phyloP scores from a whole-genome alignment of 2,113 vertebrate species.

The Regulus satrapa region DNA sequence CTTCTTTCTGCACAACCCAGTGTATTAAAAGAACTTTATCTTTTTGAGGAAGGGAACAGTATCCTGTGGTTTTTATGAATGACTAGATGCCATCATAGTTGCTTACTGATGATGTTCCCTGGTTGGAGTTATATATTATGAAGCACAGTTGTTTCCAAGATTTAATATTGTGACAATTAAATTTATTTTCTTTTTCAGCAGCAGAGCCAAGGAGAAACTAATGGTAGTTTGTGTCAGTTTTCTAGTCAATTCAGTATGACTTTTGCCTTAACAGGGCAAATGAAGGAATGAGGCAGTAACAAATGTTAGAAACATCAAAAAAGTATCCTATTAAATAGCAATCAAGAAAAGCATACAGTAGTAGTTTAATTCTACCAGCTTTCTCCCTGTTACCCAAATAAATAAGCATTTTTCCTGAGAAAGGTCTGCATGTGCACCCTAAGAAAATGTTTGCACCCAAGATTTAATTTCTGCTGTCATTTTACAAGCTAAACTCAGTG shows the following conservation, averaged over 20 bases:
- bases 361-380: not conserved
- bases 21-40: conserved; percentile 37
- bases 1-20: not conserved
- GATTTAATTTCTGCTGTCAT: not conserved
- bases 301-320: not conserved
- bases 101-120: not conserved
- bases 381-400: not conserved
- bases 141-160: not conserved
- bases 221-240: not conserved
- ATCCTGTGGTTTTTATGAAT: conserved; percentile 6
- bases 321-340: not conserved
- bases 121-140: not conserved
- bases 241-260: not conserved
- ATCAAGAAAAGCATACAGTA: not conserved
- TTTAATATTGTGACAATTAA: conserved; percentile 11
- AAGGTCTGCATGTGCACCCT: not conserved
- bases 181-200: not conserved
- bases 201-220: not conserved
- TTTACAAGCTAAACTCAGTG: not conserved
- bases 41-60: not conserved
- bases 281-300: not conserved
- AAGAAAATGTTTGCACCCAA: not conserved
- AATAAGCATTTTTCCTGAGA: not conserved
- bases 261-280: not conserved
- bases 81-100: not conserved